These are phyloP conservation scores for Schizotus pectinicornis DNA, from an alignment of 2,888 invertebrate genomes.

Conservation along the genomic window DNA sequence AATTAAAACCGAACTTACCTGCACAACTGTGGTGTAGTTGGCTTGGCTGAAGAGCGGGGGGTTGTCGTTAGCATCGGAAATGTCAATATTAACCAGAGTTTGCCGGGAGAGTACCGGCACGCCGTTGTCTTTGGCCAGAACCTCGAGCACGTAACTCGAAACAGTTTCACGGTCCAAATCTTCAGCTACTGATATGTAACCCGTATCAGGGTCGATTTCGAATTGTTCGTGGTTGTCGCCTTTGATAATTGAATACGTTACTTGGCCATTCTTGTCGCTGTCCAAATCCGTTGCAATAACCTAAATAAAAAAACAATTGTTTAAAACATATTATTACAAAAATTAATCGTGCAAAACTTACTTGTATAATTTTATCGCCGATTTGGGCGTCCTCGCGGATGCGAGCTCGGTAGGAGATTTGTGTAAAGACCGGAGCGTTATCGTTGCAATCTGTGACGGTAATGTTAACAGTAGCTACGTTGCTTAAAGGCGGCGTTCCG, in stretches of 20 bases:
- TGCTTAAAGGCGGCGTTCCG: slow-evolving; percentile 86
- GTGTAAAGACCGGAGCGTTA: slow-evolving; percentile 82
- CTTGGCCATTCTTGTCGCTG: slow-evolving; percentile 78
- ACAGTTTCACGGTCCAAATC: slow-evolving; percentile 83
- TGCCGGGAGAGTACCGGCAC: slow-evolving; percentile 75
- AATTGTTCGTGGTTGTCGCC: slow-evolving; percentile 82
- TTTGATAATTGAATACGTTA: slow-evolving; percentile 78
- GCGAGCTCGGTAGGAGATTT: slow-evolving; percentile 75
- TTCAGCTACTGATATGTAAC: slow-evolving; percentile 76
- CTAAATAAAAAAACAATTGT: slow-evolving; percentile 51
- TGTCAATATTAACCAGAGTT: slow-evolving; percentile 77
- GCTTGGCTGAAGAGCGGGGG: slow-evolving; percentile 80
- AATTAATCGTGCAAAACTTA: slow-evolving; percentile 48
- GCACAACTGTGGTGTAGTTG: slow-evolving; percentile 82
- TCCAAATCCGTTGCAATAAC: slow-evolving; percentile 85
- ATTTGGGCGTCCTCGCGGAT: slow-evolving; percentile 80
- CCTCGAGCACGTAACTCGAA: slow-evolving; percentile 77
- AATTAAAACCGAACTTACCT: slow-evolving; percentile 51
- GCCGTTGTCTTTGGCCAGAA: slow-evolving; percentile 84
- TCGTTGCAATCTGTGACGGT: slow-evolving; percentile 87
- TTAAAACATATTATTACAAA: background rate
- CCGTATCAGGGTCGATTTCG: slow-evolving; percentile 75
- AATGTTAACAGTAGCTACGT: slow-evolving; percentile 86
- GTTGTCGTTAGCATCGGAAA: slow-evolving; percentile 92
- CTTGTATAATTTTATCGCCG: slow-evolving; percentile 76